Base-by-base conservation (phyloP, 2,113 vertebrate species). In the Mesembrinibis cayennensis region DNA sequence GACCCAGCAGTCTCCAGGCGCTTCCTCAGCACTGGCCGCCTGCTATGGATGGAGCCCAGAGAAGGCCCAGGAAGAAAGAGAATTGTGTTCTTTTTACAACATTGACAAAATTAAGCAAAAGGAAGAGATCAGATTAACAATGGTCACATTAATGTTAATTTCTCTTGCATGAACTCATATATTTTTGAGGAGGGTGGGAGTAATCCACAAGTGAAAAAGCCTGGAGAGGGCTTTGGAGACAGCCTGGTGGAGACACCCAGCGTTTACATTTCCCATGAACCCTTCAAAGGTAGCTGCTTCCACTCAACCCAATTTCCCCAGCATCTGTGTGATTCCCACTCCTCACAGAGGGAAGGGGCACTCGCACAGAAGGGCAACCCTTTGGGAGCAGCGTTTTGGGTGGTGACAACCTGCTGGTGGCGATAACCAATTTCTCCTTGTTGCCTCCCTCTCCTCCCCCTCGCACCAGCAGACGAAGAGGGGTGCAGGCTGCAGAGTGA, bases 191-290 rank as follows among this genome's bases (percentile, higher is more conserved):
- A 16, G 5, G 15, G 8, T 42, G 5, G 20, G 2, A 6, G 3
- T 58, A 62, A 70, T n/a, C 9, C 55, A 34, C 52, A 30, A 50
- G 18, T 20, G 2, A 91, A 91, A 80, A 83, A 61, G 4, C 6
- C 53, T 55, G 56, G 38, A 79, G n/a, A 80, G 16, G 26, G 17
- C 72, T 83, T 74, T 89, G 81, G 55, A 83, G 61, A 66, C 25
- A 84, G 58, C 34, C 10, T 1, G 26, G n/a, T 18, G 29, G 55
- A 81, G 81, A 66, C 0, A 0, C 1, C 3, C 29, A 40, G 52
- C 6, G 1, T 45, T 90, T 70, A 44, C 21, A 82, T 42, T 36
- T 62, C n/a, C 32, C 34, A 34, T 3, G 1, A 65, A 69, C 14
- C 5, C 58, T 82, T 79, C 4, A 4, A 77, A 80, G 40, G 27